A percentile compares a stretch with the other conserved stretches of the same genome.
These are phyloP conservation scores for Melanostoma scalare DNA, from an alignment of 2,888 invertebrate species.

Conservation along the genomic window DNA sequence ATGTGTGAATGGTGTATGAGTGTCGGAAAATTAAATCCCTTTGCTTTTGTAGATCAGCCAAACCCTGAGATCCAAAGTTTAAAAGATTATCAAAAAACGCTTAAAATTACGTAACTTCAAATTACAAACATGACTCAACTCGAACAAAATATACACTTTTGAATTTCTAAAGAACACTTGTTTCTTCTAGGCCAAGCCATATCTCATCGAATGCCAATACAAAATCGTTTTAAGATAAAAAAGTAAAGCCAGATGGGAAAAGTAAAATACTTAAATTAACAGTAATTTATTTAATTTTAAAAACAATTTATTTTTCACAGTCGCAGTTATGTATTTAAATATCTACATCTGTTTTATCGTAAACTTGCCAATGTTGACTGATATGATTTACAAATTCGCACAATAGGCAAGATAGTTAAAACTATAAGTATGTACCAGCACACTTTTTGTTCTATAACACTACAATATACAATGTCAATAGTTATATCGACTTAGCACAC, in stretches of 20 bases:
- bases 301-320: conserved; percentile 6
- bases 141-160: too few relatives aligned
- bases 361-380: conserved; percentile 1
- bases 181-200: too few relatives aligned
- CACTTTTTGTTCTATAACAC: neutral
- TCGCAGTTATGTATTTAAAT: conserved; percentile 9
- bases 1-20: too few relatives aligned
- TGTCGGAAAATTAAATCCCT: too few relatives aligned
- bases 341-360: conserved; percentile 12
- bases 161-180: too few relatives aligned
- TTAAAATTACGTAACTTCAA: too few relatives aligned
- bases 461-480: neutral
- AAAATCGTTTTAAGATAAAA: neutral
- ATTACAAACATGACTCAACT: too few relatives aligned
- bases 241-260: neutral
- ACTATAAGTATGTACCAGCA: neutral
- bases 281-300: neutral
- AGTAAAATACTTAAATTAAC: conserved; percentile 46
- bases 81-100: too few relatives aligned
- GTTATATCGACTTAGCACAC: neutral
- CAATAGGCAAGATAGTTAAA: neutral
- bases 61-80: too few relatives aligned
- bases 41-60: too few relatives aligned
- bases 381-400: neutral
- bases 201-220: too few relatives aligned